Evolutionary conservation across 64 coral and sea anemone species (phyloP).

Genomic region (Dendrophyllia cribrosa): DNA sequence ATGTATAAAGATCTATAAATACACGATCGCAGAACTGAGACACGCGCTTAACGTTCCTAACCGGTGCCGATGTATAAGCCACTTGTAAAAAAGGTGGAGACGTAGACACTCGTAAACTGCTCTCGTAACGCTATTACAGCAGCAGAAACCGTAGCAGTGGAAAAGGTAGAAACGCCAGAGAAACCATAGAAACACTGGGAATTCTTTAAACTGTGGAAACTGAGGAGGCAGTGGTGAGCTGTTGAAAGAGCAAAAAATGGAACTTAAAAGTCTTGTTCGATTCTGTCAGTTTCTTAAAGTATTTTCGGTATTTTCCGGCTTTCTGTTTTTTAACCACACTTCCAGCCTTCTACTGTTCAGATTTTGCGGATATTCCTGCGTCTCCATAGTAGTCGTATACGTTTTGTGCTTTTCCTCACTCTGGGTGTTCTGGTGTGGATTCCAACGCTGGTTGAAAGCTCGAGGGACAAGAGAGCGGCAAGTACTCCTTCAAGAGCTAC

Average conservation of each 20-base stretch:
- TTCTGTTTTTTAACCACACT: slow-evolving; percentile 60
- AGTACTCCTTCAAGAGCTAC: slow-evolving; percentile 71
- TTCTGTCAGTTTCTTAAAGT: slow-evolving; percentile 41
- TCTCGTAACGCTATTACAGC: too few species aligned
- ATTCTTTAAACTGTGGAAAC: too few species aligned
- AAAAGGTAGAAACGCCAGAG: too few species aligned
- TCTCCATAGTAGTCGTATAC: slow-evolving; percentile 50
- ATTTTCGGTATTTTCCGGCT: slow-evolving; percentile 43
- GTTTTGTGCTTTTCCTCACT: slow-evolving; percentile 40
- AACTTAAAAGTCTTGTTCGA: not conserved
- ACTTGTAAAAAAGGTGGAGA: too few species aligned
- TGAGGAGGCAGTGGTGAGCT: not conserved
- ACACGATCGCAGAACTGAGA: too few species aligned
- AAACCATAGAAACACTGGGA: too few species aligned
- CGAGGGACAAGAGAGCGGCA: slow-evolving; percentile 48
- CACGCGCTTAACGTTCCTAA: too few species aligned
- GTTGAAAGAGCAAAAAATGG: not conserved
- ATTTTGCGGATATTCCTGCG: slow-evolving; percentile 61
- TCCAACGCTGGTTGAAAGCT: slow-evolving; percentile 7
- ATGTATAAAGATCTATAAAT: too few species aligned
- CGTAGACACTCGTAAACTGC: too few species aligned
- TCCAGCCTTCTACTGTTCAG: slow-evolving; percentile 58
- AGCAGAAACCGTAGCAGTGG: too few species aligned
- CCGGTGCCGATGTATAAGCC: too few species aligned
- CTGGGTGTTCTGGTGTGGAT: slow-evolving; percentile 55